Base-by-base conservation (phyloP, 2,888 invertebrate genomes). In the Pristionchus maxplancki region DNA sequence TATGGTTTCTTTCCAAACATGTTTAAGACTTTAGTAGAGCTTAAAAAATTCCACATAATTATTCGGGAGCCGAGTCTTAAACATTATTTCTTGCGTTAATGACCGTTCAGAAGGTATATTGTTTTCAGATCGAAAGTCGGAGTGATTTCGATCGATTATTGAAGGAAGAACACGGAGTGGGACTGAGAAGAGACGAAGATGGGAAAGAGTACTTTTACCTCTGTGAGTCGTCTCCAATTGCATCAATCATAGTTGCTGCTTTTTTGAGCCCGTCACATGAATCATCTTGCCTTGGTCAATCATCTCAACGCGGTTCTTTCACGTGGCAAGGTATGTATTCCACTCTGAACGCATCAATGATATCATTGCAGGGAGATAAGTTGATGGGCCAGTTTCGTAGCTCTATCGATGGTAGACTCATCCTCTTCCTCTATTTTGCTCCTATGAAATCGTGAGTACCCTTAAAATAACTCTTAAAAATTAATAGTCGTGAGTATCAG, bases 401-500 rank as follows among this genome's bases (percentile, higher is more conserved):
- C 15, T 58, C 78, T 6, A n/a, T 88, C 11, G 62, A 37, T 58
- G 81, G 88, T 24, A 50, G 81, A 88, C 40, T 88, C 11, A 6
- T 34, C 13, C 48, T 88, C 15, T 15, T 62, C 13, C 88, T 82
- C 20, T 82, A 81, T 48, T 50, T 88, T 34, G n/a, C 82, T 11
- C 88, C 82, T 20, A 88, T 82, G 81, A 82, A 62, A 44, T 78
- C 78, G 88, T 88, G 17, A 67, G 88, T 81, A n/a, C n/a, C n/a
- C 11, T n/a, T n/a, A n/a, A n/a, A n/a, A n/a, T n/a, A n/a, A n/a
- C n/a, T n/a, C n/a, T n/a, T n/a, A n/a, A n/a, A n/a, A n/a, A n/a
- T n/a, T n/a, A n/a, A n/a, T n/a, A n/a, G n/a, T n/a, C n/a, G n/a
- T n/a, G n/a, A n/a, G n/a, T n/a, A n/a, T 44, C 50, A 88, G 88